Conservation (phyloP, 2,888 invertebrate genomes). For the Glaucopsyche alexis region DNA sequence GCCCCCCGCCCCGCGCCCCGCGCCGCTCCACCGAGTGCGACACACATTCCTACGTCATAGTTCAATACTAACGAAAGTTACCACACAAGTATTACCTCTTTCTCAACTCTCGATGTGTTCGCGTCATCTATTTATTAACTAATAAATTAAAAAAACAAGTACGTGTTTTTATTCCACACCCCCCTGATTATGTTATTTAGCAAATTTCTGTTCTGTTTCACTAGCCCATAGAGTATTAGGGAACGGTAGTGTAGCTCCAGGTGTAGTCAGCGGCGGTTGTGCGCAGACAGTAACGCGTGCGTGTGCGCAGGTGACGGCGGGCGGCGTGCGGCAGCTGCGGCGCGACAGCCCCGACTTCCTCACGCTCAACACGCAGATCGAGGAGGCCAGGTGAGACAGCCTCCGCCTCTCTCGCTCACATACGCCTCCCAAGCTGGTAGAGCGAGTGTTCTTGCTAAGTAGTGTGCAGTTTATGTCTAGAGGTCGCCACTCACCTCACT, state of each 20-base stretch:
- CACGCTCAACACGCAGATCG: constrained; percentile 86
- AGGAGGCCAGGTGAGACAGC: constrained; percentile 83
- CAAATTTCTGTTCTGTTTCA: background rate
- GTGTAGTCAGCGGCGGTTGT: background rate
- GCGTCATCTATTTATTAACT: background rate
- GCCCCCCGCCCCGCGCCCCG: background rate
- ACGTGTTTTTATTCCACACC: background rate
- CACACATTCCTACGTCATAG: background rate
- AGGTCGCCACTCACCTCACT: background rate
- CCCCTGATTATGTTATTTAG: background rate
- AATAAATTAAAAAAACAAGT: background rate
- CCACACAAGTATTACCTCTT: background rate
- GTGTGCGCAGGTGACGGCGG: constrained; percentile 54
- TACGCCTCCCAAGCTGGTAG: background rate
- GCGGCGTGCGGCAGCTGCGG: constrained; percentile 65
- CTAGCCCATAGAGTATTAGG: no score
- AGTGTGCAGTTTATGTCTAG: background rate
- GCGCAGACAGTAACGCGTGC: constrained; percentile 16
- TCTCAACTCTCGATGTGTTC: background rate
- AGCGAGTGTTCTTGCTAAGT: background rate
- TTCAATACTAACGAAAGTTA: background rate
- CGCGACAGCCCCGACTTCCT: constrained; percentile 84
- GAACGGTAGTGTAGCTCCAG: background rate
- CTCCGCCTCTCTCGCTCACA: constrained; percentile 1
- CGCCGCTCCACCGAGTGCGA: background rate